phyloP scores from a whole-genome alignment of 2,888 invertebrate genomes.

The Nyleta sp. region DNA sequence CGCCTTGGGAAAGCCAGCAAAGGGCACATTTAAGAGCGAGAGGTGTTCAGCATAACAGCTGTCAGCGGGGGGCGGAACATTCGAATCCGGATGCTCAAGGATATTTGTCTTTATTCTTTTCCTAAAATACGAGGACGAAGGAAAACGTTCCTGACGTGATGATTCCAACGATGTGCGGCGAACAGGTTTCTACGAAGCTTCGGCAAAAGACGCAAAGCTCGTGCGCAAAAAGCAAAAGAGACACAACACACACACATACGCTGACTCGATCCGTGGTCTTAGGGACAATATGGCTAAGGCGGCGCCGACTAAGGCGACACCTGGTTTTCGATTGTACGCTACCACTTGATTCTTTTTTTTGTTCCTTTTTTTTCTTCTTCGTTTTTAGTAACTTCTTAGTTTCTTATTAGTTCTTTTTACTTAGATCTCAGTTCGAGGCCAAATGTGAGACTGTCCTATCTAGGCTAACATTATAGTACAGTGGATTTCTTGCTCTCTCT shows the following conservation, averaged over 20 bases:
- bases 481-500: constrained; percentile 16
- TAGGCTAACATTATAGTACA: constrained; percentile 53
- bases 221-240: constrained; percentile 66
- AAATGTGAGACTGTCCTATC: constrained; percentile 59
- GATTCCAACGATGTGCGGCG: constrained; percentile 52
- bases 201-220: constrained; percentile 72
- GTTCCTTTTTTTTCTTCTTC: constrained; percentile 10
- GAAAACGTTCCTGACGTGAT: constrained; percentile 53
- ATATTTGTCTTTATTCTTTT: constrained; percentile 56
- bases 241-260: constrained; percentile 43
- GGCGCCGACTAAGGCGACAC: constrained; percentile 8
- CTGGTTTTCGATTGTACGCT: constrained; percentile 33
- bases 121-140: constrained; percentile 57
- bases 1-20: constrained; percentile 63
- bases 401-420: constrained; percentile 18
- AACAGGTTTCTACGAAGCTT: constrained; percentile 68
- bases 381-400: constrained; percentile 16
- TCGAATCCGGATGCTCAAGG: constrained; percentile 48
- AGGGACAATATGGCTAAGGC: constrained; percentile 36
- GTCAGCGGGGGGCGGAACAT: constrained; percentile 64
- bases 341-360: constrained; percentile 2
- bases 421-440: constrained; percentile 46
- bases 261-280: constrained; percentile 38
- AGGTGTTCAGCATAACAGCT: constrained; percentile 66
- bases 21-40: constrained; percentile 65